Percentiles rank a stretch among this genome's conserved stretches.
These are phyloP conservation scores for Blennius ocellaris DNA, from an alignment of 2,113 vertebrate genomes.

Conservation along the genomic window DNA sequence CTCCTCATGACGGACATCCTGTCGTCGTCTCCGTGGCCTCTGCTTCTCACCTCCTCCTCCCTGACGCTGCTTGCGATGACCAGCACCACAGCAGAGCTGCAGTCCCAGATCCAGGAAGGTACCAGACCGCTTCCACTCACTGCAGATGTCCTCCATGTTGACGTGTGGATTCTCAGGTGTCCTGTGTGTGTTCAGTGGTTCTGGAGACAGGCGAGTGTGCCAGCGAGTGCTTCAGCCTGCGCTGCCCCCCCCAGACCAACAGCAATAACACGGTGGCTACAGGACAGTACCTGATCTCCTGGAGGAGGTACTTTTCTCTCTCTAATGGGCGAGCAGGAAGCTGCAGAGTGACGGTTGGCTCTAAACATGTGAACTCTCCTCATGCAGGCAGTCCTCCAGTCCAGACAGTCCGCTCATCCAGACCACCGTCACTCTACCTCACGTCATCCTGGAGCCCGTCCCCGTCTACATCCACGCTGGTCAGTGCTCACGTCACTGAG, in stretches of 20 bases:
- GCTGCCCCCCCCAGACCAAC: slow-evolving; percentile 84
- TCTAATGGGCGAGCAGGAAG: no score
- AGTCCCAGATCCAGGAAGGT: slow-evolving; percentile 91
- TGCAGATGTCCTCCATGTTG: neutral
- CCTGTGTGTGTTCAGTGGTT: slow-evolving; percentile 83
- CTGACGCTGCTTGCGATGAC: slow-evolving; percentile 89
- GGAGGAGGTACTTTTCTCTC: slow-evolving; percentile 87
- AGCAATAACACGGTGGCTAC: slow-evolving; percentile 88
- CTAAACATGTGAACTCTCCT: neutral
- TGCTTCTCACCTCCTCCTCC: slow-evolving; percentile 88
- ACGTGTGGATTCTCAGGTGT: no score
- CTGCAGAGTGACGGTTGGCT: neutral
- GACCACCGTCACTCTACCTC: slow-evolving; percentile 89
- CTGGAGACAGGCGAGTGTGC: slow-evolving; percentile 94
- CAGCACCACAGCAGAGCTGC: slow-evolving; percentile 82
- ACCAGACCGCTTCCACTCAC: neutral
- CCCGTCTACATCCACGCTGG: slow-evolving; percentile 95
- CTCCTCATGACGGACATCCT: slow-evolving; percentile 92
- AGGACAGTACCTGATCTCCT: slow-evolving; percentile 91
- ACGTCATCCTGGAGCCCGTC: slow-evolving; percentile 90
- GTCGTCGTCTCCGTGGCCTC: slow-evolving; percentile 94
- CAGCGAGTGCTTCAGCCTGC: slow-evolving; percentile 95
- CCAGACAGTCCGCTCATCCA: slow-evolving; percentile 85
- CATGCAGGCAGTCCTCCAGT: slow-evolving; percentile 84
- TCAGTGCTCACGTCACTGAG: slow-evolving; percentile 64